Conservation (phyloP, 2,113 vertebrate genomes). For the Petroica traversi region DNA sequence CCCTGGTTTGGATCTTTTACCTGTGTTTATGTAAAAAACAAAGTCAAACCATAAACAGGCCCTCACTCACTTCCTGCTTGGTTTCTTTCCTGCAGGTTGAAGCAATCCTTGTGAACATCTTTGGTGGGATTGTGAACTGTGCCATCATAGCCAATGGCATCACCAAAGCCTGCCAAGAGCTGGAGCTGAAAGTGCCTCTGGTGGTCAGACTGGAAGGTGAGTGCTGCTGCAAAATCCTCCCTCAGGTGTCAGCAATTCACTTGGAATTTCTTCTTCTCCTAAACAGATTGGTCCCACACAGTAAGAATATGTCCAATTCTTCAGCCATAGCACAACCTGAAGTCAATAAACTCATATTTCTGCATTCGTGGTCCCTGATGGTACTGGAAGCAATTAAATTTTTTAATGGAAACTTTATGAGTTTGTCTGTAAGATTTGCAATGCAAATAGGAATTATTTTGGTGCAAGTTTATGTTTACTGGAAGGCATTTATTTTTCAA, state of each 20-base stretch:
- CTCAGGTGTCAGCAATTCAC: background rate
- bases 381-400: background rate
- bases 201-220: constrained; percentile 96
- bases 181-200: constrained; percentile 92
- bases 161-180: constrained; percentile 92
- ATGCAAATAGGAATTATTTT: constrained; percentile 29
- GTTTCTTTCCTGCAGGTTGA: constrained; percentile 81
- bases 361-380: background rate
- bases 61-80: background rate
- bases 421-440: constrained; percentile 12
- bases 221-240: background rate
- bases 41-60: rapidly evolving
- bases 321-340: background rate
- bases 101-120: constrained; percentile 97
- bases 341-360: background rate
- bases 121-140: constrained; percentile 97
- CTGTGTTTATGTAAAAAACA: background rate
- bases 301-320: background rate
- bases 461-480: background rate
- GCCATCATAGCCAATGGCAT: constrained; percentile 97
- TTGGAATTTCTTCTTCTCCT: background rate
- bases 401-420: background rate
- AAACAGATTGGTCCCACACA: background rate
- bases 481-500: background rate
- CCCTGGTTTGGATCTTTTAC: background rate